A percentile compares a stretch with the other conserved stretches of the same genome.
Conservation (phyloP, 2,797 vertebrate species). For the Trachurus trachurus region DNA sequence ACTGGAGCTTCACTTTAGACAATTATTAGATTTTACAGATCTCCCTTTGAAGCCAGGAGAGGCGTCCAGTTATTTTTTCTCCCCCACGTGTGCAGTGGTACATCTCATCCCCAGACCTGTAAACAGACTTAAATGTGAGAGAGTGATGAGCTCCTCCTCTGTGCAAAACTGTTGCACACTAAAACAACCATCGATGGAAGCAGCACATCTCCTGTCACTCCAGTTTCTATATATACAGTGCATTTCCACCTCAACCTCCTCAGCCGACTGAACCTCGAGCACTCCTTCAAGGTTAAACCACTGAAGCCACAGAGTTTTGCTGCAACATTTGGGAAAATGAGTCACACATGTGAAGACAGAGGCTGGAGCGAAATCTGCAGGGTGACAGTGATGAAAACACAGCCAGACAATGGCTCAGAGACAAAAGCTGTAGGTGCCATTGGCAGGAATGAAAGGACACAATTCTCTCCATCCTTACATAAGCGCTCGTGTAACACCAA, state of each 20-base stretch:
- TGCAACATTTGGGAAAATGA: slow-evolving; percentile 49
- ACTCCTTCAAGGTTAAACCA: slow-evolving; percentile 33
- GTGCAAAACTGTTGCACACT: slow-evolving; percentile 9
- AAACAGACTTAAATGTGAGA: slow-evolving; percentile 16
- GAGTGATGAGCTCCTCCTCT: background rate
- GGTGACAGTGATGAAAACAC: slow-evolving; percentile 65
- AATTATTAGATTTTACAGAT: background rate
- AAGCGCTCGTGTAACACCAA: slow-evolving; percentile 21
- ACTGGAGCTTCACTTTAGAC: background rate
- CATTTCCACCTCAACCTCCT: slow-evolving; percentile 13
- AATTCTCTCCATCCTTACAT: slow-evolving; percentile 22
- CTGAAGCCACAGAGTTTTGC: slow-evolving; percentile 16
- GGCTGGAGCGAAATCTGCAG: slow-evolving; percentile 35
- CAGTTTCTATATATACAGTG: background rate
- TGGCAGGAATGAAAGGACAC: slow-evolving; percentile 54
- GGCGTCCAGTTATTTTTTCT: too few species aligned
- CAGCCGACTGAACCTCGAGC: slow-evolving; percentile 32
- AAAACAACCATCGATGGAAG: slow-evolving; percentile 14
- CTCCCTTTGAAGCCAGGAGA: slow-evolving; percentile 5
- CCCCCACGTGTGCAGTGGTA: too few species aligned
- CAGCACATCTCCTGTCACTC: slow-evolving; percentile 9
- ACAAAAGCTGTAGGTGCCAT: slow-evolving; percentile 47
- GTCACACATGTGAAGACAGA: slow-evolving; percentile 32
- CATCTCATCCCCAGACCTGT: background rate
- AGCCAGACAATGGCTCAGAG: slow-evolving; percentile 56